phyloP scores from a whole-genome alignment of 2,113 vertebrate genomes.

The Cephalopholis sonnerati region DNA sequence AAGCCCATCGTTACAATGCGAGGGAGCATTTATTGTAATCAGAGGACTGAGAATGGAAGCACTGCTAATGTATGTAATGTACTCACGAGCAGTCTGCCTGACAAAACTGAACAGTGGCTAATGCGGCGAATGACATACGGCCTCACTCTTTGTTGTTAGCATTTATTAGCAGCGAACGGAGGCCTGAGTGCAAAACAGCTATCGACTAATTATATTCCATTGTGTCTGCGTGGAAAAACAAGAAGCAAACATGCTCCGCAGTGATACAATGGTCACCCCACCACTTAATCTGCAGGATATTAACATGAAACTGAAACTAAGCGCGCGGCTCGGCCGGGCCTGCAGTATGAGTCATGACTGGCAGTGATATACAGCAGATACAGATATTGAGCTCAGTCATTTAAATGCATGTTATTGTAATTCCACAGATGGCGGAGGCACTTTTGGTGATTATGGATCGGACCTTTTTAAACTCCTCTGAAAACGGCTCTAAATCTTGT shows the following conservation, averaged over 20 bases:
- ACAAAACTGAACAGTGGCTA: conserved; percentile 65
- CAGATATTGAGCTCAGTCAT: conserved; percentile 53
- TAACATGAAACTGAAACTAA: conserved; percentile 53
- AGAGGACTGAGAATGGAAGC: conserved; percentile 70
- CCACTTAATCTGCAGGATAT: conserved; percentile 59
- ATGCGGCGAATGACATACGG: conserved; percentile 74
- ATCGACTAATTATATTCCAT: conserved; percentile 64
- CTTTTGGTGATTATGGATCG: conserved; percentile 69
- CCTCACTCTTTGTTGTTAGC: conserved; percentile 64
- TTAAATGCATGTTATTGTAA: conserved; percentile 70
- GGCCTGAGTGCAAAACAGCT: conserved; percentile 43
- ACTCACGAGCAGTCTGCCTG: conserved; percentile 57
- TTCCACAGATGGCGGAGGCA: conserved; percentile 57
- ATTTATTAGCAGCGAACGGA: conserved; percentile 62
- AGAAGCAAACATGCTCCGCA: conserved; percentile 30
- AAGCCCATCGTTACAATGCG: conserved; percentile 69
- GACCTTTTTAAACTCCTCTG: conserved; percentile 58
- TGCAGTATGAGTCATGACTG: conserved; percentile 61
- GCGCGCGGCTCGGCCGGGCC: neutral
- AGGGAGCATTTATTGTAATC: conserved; percentile 77
- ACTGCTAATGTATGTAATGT: conserved; percentile 80
- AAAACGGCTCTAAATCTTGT: conserved; percentile 48
- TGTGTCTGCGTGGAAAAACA: conserved; percentile 59
- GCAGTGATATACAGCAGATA: conserved; percentile 54
- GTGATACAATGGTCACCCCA: conserved; percentile 44